Evolutionary conservation across 2,113 vertebrate species (phyloP), one percentile per base, ranked within the genome.

Genomic region (Chrysochloris asiatica): DNA sequence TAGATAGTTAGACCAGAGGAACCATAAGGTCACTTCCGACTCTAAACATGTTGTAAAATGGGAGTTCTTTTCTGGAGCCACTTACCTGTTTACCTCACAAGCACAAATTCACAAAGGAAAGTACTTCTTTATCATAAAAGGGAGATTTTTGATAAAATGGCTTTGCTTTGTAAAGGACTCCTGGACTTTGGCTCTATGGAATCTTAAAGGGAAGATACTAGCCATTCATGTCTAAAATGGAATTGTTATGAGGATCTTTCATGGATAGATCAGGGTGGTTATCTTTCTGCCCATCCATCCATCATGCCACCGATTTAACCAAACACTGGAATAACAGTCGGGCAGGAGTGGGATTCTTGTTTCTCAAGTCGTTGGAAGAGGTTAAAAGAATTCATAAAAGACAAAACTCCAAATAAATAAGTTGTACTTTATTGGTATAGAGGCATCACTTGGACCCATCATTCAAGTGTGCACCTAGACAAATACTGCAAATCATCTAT

Each of bases 401-500:
- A 86, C 33, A 76, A 78, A 80, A 10, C 26, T 21, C 8, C 3
- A 4, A 48, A 17, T 33, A 41, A 36, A 48, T 22, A 69, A 17
- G 26, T 8, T 26, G 16, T 21, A 76, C 45, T 85, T 50, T 28
- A 19, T 7, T 3, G 59, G 24, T 56, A 11, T 30, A 63, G 89
- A 69, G 30, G 8, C 8, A 17, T 47, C 6, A 5, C 41, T 75
- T 7, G 30, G 69, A 43, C 38, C 11, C 30, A 33, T 47, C 26
- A 21, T 9, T 24, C 47, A 24, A 7, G 16, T 33, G 19, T 13
- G 8, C 6, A 43, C 67, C 45, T 48, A 28, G 33, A 13, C n/a
- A 6, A 8, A 28, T 10, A 47, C 8, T 61, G 16, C 3, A 11
- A 7, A 75, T n/a, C n/a, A 8, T 0, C 1, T 5, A 7, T 0